Percentiles rank a stretch among this genome's conserved stretches.
Evolutionary conservation across 2,797 vertebrate species (phyloP).

Genomic region (Cygnus olor): DNA sequence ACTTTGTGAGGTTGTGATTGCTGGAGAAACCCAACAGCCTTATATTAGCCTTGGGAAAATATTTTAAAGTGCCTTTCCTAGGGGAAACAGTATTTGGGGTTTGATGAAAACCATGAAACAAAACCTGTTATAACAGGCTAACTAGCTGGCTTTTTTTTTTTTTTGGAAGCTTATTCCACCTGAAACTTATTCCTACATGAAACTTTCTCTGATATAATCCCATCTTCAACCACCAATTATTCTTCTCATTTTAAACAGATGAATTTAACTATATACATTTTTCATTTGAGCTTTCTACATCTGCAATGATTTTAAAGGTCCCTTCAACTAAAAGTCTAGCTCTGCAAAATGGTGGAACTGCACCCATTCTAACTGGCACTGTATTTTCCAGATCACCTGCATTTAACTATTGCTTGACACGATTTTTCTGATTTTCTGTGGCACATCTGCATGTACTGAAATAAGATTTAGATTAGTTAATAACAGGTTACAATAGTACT

Average conservation of each 20-base stretch:
- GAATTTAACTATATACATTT: background rate
- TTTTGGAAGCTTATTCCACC: background rate
- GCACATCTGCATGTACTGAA: conserved; percentile 24
- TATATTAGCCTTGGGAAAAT: background rate
- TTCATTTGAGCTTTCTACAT: background rate
- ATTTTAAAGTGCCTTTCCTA: background rate
- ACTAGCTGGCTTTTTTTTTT: background rate
- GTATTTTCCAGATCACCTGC: background rate
- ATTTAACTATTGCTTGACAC: conserved; percentile 27
- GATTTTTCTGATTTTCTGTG: conserved; percentile 23
- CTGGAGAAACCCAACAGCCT: background rate
- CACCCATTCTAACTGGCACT: conserved; percentile 17
- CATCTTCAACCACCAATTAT: background rate
- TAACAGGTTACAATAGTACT: conserved; percentile 26
- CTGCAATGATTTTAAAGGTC: conserved; percentile 19
- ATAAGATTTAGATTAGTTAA: conserved; percentile 46
- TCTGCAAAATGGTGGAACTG: conserved; percentile 10
- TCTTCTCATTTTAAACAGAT: background rate
- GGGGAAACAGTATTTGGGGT: background rate
- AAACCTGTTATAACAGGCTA: background rate
- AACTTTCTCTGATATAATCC: background rate
- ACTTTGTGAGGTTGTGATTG: background rate
- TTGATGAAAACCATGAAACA: background rate
- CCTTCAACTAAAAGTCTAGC: conserved; percentile 23
- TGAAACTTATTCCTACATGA: background rate